Base-by-base conservation (phyloP, 2,113 vertebrate genomes). In the Clarias batrachus region DNA sequence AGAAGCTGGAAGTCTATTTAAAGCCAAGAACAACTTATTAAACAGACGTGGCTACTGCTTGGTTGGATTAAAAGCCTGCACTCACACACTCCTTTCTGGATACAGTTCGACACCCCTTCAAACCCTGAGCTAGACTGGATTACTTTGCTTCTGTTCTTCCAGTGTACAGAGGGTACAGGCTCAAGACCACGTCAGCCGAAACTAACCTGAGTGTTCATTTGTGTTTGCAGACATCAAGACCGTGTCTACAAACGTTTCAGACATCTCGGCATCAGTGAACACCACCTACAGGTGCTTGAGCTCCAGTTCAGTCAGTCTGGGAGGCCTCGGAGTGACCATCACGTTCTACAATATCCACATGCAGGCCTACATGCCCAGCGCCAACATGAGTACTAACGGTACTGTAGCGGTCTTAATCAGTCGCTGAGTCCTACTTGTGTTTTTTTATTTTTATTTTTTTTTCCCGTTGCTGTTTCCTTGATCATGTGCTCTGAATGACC, bases 301-400 rank as follows among this genome's bases (percentile, higher is more conserved):
- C 82, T 87, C 91, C 60, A 86, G 63, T 54, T 25, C 63, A 0
- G 3, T 98, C 68, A 56, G 0, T 4, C 90, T 96, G 84, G 87
- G 19, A 0, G 89, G 52, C 13, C 83, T 82, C 9, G 89, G 21
- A 0, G 94, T 93, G 30, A 94, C 68, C 0, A 0, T 96, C 86
- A 96, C 94, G 0, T 94, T 99, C 81, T 93, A 80, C 13, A 66
- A 95, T 0, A 87, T 96, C 88, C 95, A 86, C 82, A 89, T 98
- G 91, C 95, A 99, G 93, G 98, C 97, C 0, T 98, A 96, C 92
- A 93, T 97, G 91, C 87, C 84, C 4, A 93, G 90, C 41, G 89
- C 88, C 70, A 96, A 90, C 88, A 90, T 97, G 68, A 99, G 97
- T 91, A 60, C 21, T 14, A 92, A 93, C 81, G 96, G 97, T 98